Evolutionary conservation across 2,113 vertebrate species (phyloP).

Genomic region (Garra rufa): DNA sequence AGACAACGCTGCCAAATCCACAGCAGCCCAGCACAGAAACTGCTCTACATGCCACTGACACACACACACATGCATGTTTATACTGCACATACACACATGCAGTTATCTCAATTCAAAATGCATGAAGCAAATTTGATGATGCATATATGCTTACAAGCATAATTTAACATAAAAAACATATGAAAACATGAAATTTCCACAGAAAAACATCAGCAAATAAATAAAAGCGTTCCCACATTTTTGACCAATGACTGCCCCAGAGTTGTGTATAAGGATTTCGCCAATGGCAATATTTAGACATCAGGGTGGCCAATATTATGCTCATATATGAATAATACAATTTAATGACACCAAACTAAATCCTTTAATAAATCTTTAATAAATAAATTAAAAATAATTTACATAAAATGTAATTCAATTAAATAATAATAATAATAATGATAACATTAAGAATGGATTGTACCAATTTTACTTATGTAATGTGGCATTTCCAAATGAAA

Average conservation of each 20-base stretch:
- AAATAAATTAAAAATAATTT: too few species aligned
- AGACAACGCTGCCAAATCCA: constrained; percentile 14
- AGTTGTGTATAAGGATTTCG: background rate
- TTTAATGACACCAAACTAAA: too few species aligned
- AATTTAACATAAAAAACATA: background rate
- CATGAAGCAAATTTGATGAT: constrained; percentile 44
- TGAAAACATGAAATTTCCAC: background rate
- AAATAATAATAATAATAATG: too few species aligned
- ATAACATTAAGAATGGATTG: too few species aligned
- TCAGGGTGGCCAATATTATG: background rate
- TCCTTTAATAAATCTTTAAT: too few species aligned
- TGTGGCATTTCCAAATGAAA: too few species aligned
- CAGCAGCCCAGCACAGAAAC: background rate
- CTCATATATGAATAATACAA: background rate
- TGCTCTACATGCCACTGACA: background rate
- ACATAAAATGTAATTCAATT: too few species aligned
- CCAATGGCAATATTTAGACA: too few species aligned
- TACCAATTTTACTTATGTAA: too few species aligned
- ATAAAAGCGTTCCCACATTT: background rate
- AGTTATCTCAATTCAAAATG: constrained; percentile 66
- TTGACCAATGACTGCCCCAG: too few species aligned
- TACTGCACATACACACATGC: constrained; percentile 14
- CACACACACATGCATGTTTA: constrained; percentile 37
- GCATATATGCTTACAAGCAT: background rate
- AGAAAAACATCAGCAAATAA: background rate